phyloP scores from a whole-genome alignment of 1,140 invertebrate species.

The Yoshiicerus persimilis region DNA sequence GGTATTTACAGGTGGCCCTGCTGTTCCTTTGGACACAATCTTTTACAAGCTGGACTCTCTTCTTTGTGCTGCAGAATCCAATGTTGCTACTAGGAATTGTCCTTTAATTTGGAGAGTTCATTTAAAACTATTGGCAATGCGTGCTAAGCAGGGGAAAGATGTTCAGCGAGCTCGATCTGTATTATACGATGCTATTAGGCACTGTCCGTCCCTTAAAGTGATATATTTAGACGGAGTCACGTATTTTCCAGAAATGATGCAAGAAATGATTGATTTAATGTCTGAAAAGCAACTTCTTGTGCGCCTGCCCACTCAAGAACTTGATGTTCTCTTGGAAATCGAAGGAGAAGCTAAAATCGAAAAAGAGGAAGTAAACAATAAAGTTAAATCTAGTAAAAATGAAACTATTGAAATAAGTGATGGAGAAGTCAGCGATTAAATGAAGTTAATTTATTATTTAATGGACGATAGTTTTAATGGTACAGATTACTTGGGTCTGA shows the following conservation, averaged over 20 bases:
- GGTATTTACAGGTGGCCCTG: constrained; percentile 42
- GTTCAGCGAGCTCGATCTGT: neutral
- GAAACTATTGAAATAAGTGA: constrained; percentile 21
- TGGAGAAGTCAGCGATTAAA: constrained; percentile 31
- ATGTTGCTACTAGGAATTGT: constrained; percentile 36
- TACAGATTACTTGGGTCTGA: neutral
- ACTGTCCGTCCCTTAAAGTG: constrained; percentile 45
- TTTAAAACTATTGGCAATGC: constrained; percentile 37
- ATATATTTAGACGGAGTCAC: constrained; percentile 44
- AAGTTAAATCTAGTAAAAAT: neutral
- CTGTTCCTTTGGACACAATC: constrained; percentile 47
- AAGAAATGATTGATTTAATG: constrained; percentile 44
- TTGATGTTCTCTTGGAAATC: constrained; percentile 38
- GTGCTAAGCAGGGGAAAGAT: constrained; percentile 38
- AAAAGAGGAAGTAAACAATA: neutral
- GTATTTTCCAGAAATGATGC: constrained; percentile 43
- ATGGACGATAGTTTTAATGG: neutral
- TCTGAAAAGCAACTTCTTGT: constrained; percentile 29
- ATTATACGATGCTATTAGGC: constrained; percentile 46
- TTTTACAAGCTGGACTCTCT: constrained; percentile 48
- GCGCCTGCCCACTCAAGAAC: constrained; percentile 42
- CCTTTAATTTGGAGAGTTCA: constrained; percentile 48
- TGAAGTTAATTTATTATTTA: neutral
- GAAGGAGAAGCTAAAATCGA: neutral
- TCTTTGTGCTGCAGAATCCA: constrained; percentile 38